Base-by-base conservation (phyloP, 2,797 vertebrate species). In the Aphelocoma californica region DNA sequence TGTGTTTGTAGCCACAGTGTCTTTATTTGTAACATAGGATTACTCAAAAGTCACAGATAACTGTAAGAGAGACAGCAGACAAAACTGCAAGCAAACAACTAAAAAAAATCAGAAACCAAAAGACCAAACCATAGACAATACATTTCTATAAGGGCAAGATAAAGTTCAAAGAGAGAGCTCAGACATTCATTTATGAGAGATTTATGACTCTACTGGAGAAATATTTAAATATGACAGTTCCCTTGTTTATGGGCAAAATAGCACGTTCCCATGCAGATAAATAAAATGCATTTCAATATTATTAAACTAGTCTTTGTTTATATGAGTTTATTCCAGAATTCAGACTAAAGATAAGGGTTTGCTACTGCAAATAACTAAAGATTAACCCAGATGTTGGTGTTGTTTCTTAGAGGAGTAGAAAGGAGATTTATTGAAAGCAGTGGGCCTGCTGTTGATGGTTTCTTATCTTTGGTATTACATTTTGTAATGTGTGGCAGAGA, bases 261-360 rank as follows among this genome's bases (percentile, higher is more conserved):
- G 3, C 62, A 72, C 77, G 78, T 95, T 94, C 65, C 31, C 86
- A 90, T 90, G 80, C 48, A 77, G 85, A 88, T 88, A 96, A 92
- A 95, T 94, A 94, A 96, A 96, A 90, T 86, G 28, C 25, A 85
- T 93, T 95, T 91, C 85, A 93, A 80, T 97, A 92, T 83, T 79
- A 58, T 92, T 90, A 81, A 3, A 4, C 51, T 79, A 86, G 93
- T 53, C 36, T 96, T 67, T 96, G 82, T 96, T 96, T 97, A 92
- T 83, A 78, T 54, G 36, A 75, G 15, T 86, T 89, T 91, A 79
- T 89, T 87, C 87, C 94, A 95, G 64, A 92, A 96, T 92, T 95
- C 72, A 85, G 73, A 57, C 50, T 89, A 56, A 73, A 1, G 66
- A 95, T 95, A 93, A 91, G 47, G 38, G 60, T 60, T 95, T 96